Percentiles rank a stretch among this genome's conserved stretches.
Conservation (phyloP, 2,888 invertebrate genomes). For the Yponomeuta cagnagella region DNA sequence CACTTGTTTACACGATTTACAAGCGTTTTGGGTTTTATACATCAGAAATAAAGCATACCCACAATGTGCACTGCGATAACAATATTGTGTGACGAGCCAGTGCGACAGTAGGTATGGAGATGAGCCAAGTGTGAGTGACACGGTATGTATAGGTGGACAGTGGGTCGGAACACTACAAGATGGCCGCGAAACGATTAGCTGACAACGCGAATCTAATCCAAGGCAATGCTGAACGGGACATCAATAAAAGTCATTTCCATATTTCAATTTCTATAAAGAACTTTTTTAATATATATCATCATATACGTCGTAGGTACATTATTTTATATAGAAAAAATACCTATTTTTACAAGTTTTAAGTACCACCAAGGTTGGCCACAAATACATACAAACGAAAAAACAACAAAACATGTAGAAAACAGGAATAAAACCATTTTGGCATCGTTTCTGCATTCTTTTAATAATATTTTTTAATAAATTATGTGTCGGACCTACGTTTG, state of each 20-base stretch:
- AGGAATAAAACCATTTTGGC: conserved; percentile 75
- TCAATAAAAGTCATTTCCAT: conserved; percentile 65
- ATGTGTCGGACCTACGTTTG: conserved; percentile 50
- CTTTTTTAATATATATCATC: conserved; percentile 68
- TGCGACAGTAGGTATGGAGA: background rate
- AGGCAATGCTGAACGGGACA: conserved; percentile 33
- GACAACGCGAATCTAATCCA: background rate
- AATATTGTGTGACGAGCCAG: background rate
- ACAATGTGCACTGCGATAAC: conserved; percentile 11
- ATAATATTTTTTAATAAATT: conserved; percentile 60
- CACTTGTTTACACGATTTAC: conserved; percentile 2
- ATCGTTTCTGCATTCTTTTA: conserved; percentile 69
- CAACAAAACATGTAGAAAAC: conserved; percentile 74
- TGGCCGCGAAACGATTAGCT: background rate
- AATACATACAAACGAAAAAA: conserved; percentile 72
- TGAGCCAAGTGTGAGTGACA: background rate
- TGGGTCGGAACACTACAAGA: background rate
- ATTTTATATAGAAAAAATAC: conserved; percentile 74
- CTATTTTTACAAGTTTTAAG: conserved; percentile 73
- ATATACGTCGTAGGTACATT: conserved; percentile 72
- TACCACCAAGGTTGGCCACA: conserved; percentile 75
- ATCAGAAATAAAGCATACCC: background rate
- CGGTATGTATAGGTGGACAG: background rate
- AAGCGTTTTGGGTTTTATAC: background rate
- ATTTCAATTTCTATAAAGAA: conserved; percentile 71